Evolutionary conservation across 2,888 invertebrate species (phyloP).

Genomic region (Acanthosoma haemorrhoidale): DNA sequence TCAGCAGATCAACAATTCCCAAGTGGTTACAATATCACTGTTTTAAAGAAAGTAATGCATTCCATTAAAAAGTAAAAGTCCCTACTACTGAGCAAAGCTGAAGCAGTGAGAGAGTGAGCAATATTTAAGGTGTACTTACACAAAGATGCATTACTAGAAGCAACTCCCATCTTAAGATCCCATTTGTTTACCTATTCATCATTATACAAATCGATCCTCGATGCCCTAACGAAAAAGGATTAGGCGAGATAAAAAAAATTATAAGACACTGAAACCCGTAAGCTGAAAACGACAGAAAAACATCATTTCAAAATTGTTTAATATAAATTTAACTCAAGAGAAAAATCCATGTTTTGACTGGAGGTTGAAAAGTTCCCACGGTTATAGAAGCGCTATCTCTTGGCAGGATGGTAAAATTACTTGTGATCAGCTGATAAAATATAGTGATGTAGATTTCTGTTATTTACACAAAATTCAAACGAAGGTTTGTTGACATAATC

Average conservation of each 20-base stretch:
- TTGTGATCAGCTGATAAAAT: not conserved
- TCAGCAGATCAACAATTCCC: too few species aligned
- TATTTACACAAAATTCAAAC: too few species aligned
- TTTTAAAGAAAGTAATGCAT: too few species aligned
- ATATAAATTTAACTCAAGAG: not conserved
- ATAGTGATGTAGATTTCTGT: too few species aligned
- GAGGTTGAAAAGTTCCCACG: conserved; percentile 2
- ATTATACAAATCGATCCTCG: not conserved
- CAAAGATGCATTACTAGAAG: conserved; percentile 35
- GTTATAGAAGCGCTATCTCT: conserved; percentile 17
- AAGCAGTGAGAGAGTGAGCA: conserved; percentile 6
- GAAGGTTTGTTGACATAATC: too few species aligned
- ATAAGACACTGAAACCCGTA: not conserved
- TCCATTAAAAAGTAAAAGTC: too few species aligned
- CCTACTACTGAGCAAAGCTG: not conserved
- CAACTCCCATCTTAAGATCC: conserved; percentile 31
- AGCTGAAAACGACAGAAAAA: not conserved
- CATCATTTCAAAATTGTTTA: not conserved
- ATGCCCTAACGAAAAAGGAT: not conserved
- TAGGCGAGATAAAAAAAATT: not conserved
- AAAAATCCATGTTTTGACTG: conserved; percentile 2
- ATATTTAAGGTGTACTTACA: conserved; percentile 29
- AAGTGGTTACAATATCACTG: too few species aligned
- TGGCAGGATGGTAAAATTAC: not conserved
- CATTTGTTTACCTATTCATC: conserved; percentile 1